Percentiles rank a stretch among this genome's conserved stretches.
Evolutionary conservation across 2,113 vertebrate genomes (phyloP).

Genomic region (Siniperca chuatsi): DNA sequence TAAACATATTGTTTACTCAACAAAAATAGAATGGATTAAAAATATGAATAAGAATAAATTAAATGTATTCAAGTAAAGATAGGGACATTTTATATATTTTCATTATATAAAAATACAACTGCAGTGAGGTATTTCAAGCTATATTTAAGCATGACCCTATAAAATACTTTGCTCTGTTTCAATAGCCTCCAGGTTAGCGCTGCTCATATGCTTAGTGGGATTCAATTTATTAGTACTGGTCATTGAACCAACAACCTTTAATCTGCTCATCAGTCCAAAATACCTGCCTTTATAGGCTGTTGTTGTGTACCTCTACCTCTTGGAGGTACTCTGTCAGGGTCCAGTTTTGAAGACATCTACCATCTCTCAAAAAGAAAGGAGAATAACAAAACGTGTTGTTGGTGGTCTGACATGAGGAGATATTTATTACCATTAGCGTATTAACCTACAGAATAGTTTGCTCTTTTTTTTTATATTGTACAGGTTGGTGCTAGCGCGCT

Average conservation of each 20-base stretch:
- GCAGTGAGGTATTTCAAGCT: neutral
- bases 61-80: neutral
- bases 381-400: neutral
- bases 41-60: neutral
- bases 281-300: neutral
- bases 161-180: neutral
- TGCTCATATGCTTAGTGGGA: neutral
- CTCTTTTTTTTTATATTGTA: neutral
- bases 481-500: neutral
- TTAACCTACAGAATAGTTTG: neutral
- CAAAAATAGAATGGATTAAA: conserved; percentile 3
- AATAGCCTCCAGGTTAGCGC: neutral
- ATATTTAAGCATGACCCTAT: neutral
- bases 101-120: neutral
- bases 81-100: neutral
- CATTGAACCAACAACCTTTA: conserved; percentile 17
- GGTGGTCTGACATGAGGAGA: neutral
- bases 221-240: neutral
- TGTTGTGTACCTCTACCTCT: neutral
- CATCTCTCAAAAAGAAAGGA: neutral
- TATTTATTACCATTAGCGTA: neutral
- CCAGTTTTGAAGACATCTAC: neutral
- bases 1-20: neutral
- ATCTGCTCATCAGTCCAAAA: neutral
- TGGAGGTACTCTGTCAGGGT: neutral